Base-by-base conservation (phyloP, 2,888 invertebrate species). In the Nomada ruficornis region DNA sequence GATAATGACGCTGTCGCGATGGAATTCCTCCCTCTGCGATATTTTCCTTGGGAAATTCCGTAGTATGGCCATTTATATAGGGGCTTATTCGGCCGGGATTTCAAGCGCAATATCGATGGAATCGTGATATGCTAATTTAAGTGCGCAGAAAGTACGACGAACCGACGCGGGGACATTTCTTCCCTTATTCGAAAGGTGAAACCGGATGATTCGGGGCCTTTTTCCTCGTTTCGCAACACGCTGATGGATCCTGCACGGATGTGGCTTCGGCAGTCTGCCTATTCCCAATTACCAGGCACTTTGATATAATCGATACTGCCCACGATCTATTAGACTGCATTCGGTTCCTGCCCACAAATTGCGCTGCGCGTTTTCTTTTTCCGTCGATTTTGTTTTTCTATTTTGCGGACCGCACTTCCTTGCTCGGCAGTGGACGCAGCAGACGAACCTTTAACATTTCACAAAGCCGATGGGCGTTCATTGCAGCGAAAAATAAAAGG, bases 221-320 rank as follows among this genome's bases (percentile, higher is more conserved):
- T 47, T 15, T 59, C 26, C 57, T 13, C 0, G 29, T 59, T 29
- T 60, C 36, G 15, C 29, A 57, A 57, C 26, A 5, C 15, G 26
- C 5, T 15, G 13, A 57, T 26, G 15, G 13, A 65, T 57, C 57
- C 29, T 7, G 26, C 18, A 36, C 36, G 2, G 60, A 15, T 18
- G 18, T 3, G 60, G 60, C n/a, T 60, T 36, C 36, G 4, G 60
- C 60, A 29, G 60, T 36, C 18, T 5, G 2, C 20, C 7, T 36
- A 18, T n/a, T 18, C 26, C 20, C 18, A 36, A 36, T 36, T 36
- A 15, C 15, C 47, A 3, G 13, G 36, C 18, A 18, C 18, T 13
- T 36, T 36, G 36, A 36, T 36, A 36, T 36, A 60, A 60, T 60
- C 60, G 60, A 60, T 60, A 60, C 18, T 9, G 36, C n/a, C n/a